phyloP scores from a whole-genome alignment of 2,888 invertebrate species.

The Drosophila rubida region DNA sequence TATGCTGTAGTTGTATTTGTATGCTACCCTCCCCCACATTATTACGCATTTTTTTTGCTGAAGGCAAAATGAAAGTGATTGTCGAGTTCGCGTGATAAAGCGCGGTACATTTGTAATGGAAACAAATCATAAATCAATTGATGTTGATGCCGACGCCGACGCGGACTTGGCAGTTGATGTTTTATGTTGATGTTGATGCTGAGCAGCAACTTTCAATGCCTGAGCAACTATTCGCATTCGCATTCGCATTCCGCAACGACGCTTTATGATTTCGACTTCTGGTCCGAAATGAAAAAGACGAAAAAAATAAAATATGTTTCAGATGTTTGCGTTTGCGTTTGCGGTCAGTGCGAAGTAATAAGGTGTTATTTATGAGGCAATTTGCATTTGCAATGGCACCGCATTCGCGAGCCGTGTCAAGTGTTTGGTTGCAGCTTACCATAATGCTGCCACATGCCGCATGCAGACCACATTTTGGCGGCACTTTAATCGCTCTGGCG shows the following conservation, averaged over 20 bases:
- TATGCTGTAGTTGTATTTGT: too few species aligned
- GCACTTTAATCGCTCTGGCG: slow-evolving; percentile 21
- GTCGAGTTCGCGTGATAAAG: neutral
- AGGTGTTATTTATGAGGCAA: slow-evolving; percentile 34
- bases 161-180: neutral
- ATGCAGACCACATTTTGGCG: slow-evolving; percentile 33
- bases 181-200: neutral
- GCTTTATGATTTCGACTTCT: slow-evolving; percentile 7
- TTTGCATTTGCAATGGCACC: slow-evolving; percentile 29
- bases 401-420: slow-evolving; percentile 19
- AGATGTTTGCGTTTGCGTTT: neutral
- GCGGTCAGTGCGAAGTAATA: neutral
- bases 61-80: slow-evolving; percentile 6
- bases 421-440: slow-evolving; percentile 13
- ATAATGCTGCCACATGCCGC: slow-evolving; percentile 10
- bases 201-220: neutral
- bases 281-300: neutral
- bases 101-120: neutral
- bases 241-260: neutral
- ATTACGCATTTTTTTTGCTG: neutral
- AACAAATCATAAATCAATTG: slow-evolving; percentile 4
- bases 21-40: neutral
- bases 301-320: neutral
- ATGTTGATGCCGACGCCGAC: neutral
- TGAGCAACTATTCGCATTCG: neutral